Conservation (phyloP, 1,140 invertebrate species). For the Cotesia typhae region DNA sequence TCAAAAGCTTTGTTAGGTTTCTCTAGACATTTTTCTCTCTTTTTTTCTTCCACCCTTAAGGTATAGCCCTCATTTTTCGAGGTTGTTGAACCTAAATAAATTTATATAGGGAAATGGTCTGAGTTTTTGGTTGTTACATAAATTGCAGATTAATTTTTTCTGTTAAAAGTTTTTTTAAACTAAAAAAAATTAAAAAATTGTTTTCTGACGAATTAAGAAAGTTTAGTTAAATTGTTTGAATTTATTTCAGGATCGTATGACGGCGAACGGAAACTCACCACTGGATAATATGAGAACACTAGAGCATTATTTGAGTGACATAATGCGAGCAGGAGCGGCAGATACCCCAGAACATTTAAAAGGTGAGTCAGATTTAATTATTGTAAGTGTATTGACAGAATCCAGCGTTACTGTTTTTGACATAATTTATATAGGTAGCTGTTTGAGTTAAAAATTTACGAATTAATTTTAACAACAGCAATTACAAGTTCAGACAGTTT, state of each 20-base stretch:
- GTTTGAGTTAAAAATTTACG: no score
- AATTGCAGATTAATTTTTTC: slow-evolving; percentile 4
- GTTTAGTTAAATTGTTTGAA: neutral
- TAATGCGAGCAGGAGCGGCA: slow-evolving; percentile 77
- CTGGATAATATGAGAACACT: slow-evolving; percentile 84
- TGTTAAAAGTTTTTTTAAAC: no score
- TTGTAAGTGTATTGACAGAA: neutral
- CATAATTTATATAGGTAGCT: no score
- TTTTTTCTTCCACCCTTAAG: slow-evolving; percentile 32
- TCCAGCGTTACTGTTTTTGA: no score
- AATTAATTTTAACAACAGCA: no score
- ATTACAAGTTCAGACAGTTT: no score
- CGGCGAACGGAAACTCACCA: slow-evolving; percentile 74
- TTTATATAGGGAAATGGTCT: no score
- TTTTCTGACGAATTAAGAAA: slow-evolving; percentile 27
- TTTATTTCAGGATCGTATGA: slow-evolving; percentile 74
- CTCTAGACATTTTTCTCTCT: slow-evolving; percentile 15
- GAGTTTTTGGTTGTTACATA: neutral
- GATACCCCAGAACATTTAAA: slow-evolving; percentile 78
- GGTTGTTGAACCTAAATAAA: slow-evolving; percentile 19
- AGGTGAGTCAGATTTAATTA: slow-evolving; percentile 65
- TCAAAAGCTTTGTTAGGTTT: slow-evolving; percentile 40
- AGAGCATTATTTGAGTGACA: slow-evolving; percentile 88
- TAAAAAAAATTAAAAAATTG: no score
- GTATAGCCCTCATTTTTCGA: neutral